Evolutionary conservation across 2,113 vertebrate species (phyloP).

Genomic region (Varanus komodoensis): DNA sequence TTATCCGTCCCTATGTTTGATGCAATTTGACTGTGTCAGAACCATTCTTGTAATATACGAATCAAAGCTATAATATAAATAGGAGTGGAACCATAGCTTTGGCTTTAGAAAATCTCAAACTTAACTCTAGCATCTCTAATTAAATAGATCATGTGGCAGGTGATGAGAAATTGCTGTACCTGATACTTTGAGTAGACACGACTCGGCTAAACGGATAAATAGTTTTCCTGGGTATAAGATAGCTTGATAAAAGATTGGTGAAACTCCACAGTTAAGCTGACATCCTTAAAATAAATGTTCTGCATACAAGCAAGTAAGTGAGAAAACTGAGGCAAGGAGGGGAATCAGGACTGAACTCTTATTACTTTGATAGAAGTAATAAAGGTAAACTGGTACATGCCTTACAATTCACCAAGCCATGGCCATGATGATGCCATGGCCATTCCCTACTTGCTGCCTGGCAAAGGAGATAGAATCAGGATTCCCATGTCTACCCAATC

Average conservation of each 20-base stretch:
- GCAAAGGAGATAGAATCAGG: not conserved
- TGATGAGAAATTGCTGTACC: too few species aligned
- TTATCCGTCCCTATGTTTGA: not conserved
- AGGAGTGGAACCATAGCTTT: too few species aligned
- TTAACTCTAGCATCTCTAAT: too few species aligned
- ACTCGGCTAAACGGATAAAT: too few species aligned
- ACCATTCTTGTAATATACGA: not conserved
- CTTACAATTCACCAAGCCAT: not conserved
- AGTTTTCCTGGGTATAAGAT: too few species aligned
- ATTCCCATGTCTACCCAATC: not conserved
- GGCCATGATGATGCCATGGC: not conserved
- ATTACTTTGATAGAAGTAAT: not conserved
- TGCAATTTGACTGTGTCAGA: not conserved
- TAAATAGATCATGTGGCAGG: too few species aligned
- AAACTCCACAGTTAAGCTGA: too few species aligned
- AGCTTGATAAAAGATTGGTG: too few species aligned
- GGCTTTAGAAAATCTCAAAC: too few species aligned
- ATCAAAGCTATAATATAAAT: not conserved
- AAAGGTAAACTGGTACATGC: accelerated
- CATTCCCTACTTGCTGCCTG: too few species aligned
- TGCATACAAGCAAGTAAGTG: not conserved
- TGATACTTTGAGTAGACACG: too few species aligned
- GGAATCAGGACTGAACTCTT: not conserved
- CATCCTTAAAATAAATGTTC: not conserved
- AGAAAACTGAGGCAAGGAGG: not conserved